Percentiles rank a stretch among this genome's conserved stretches.
Evolutionary conservation across 2,113 vertebrate species (phyloP).

Genomic region (Bothrops jararaca): DNA sequence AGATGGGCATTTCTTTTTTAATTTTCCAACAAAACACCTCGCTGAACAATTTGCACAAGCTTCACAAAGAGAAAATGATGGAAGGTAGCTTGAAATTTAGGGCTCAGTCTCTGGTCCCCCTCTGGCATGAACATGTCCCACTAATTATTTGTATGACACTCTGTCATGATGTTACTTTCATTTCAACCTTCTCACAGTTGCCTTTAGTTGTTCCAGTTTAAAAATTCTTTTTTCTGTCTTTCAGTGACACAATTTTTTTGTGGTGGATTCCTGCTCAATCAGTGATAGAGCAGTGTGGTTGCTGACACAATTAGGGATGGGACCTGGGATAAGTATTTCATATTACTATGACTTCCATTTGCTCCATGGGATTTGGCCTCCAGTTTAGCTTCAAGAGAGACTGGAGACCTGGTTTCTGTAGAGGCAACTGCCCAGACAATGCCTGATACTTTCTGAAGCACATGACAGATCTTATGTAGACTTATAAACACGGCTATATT

Average conservation of each 20-base stretch:
- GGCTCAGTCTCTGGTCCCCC: neutral
- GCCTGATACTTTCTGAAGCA: neutral
- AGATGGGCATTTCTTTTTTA: neutral
- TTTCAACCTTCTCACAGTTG: neutral
- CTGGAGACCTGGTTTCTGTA: neutral
- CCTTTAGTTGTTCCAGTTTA: neutral
- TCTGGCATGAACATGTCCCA: neutral
- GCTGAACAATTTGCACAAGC: neutral
- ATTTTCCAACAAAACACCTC: neutral
- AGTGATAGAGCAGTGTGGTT: neutral
- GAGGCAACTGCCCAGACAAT: neutral
- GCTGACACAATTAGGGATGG: neutral
- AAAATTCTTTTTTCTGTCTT: neutral
- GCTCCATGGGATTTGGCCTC: neutral
- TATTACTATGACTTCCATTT: neutral
- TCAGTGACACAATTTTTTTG: neutral
- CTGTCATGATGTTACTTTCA: neutral
- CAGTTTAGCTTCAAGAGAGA: neutral
- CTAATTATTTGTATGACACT: neutral
- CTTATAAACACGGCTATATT: neutral
- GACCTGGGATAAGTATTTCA: neutral
- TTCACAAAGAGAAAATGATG: neutral
- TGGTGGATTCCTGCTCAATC: neutral
- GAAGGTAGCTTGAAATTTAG: neutral
- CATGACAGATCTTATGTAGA: neutral